Conservation (phyloP, 92 coral and sea anemone genomes). For the Paramuricea clavata region DNA sequence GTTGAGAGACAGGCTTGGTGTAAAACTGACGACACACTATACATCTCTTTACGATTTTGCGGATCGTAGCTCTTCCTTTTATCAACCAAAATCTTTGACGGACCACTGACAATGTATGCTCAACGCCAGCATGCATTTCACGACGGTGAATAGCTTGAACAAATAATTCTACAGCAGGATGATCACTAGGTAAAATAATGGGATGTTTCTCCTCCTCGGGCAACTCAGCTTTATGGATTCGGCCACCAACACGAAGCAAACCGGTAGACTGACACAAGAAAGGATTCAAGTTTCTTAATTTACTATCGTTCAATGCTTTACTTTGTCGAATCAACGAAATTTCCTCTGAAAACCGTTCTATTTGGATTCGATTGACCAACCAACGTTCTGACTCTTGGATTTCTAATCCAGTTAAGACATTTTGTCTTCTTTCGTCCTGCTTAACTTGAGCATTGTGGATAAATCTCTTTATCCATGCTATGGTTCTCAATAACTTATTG, state of each 20-base stretch:
- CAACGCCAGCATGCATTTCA: constrained; percentile 42
- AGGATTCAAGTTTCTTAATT: constrained; percentile 43
- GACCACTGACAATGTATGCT: constrained; percentile 34
- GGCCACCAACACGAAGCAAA: constrained; percentile 47
- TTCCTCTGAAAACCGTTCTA: neutral
- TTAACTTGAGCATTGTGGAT: neutral
- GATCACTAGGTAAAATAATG: constrained; percentile 35
- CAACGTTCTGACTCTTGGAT: neutral
- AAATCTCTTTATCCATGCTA: constrained; percentile 5
- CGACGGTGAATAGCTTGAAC: constrained; percentile 31
- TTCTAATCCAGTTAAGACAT: neutral
- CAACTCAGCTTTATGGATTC: constrained; percentile 42
- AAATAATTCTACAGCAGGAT: constrained; percentile 34
- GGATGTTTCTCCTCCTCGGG: constrained; percentile 50
- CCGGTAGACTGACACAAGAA: constrained; percentile 43
- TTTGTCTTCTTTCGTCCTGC: neutral
- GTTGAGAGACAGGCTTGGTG: constrained; percentile 35
- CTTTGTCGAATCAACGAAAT: neutral
- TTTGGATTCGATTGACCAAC: neutral
- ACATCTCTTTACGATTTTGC: neutral
- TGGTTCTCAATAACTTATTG: constrained; percentile 10
- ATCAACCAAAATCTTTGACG: constrained; percentile 20
- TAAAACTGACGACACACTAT: constrained; percentile 15
- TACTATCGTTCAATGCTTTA: constrained; percentile 27
- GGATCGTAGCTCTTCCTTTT: constrained; percentile 31